Evolutionary conservation across 2,797 vertebrate genomes (phyloP).

Genomic region (Lagorchestes hirsutus): DNA sequence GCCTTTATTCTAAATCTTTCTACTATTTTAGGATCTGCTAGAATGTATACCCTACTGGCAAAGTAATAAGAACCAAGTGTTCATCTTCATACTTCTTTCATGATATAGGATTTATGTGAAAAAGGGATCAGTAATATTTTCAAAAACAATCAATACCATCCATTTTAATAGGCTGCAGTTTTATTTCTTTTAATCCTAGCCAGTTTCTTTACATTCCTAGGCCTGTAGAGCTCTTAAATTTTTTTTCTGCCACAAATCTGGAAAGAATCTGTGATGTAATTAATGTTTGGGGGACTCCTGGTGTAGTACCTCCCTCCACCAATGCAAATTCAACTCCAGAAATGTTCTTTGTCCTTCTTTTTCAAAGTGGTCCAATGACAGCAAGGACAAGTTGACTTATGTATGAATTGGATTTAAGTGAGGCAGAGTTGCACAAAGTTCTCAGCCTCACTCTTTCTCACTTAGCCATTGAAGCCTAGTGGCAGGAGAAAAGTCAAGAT

Average conservation of each 20-base stretch:
- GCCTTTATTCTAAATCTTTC: not conserved
- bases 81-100: not conserved
- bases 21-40: not conserved
- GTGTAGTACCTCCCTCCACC: not conserved
- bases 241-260: not conserved
- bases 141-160: not conserved
- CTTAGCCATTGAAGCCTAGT: not conserved
- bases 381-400: not conserved
- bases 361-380: not conserved
- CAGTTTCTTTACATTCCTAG: not conserved
- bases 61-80: not conserved
- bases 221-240: not conserved
- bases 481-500: not conserved
- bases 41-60: not conserved
- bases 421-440: not conserved
- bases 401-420: not conserved
- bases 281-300: not conserved
- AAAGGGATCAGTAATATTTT: slow-evolving; percentile 4
- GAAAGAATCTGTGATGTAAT: not conserved
- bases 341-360: not conserved
- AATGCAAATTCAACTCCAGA: not conserved
- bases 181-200: not conserved
- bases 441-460: not conserved
- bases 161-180: not conserved
- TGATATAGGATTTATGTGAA: not conserved